Evolutionary conservation across 2,113 vertebrate genomes (phyloP), one percentile per base, ranked within the genome.

Genomic region (Bambusicola thoracicus): DNA sequence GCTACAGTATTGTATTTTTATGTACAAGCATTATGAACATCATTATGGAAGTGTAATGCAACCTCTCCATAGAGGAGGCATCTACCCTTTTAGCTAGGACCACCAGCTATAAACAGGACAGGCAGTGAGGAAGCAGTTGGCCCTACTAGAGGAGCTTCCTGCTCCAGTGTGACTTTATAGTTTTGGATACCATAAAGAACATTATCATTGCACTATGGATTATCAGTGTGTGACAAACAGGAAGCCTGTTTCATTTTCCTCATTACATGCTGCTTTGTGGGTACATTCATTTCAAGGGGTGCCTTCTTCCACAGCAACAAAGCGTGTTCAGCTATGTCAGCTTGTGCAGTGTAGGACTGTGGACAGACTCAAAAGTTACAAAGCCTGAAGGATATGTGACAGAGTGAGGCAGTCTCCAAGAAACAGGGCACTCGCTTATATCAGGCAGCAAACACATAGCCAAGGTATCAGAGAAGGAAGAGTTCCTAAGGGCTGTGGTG

Each of bases 191-290:
- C 61, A 51, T 20, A 40, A 7, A 8, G 61, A 14, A 30, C 2
- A 0, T 3, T 69, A 59, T 32, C 40, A 49, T 24, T 17, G 44
- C 8, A 1, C 40, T 51, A 27, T 0, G 17, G 41, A 34, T 41
- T 53, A n/a, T 6, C n/a, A n/a, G 43, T 29, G 49, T 10, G 58
- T 7, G 76, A 36, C 40, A 36, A 81, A 25, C 10, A 11, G 40
- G n/a, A 49, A 48, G 65, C 34, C 58, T n/a, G 30, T 48, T 68
- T 24, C 18, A 14, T 25, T 62, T 61, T 16, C 34, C 53, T 48
- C 7, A 7, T 44, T 22, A 6, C 4, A 7, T 10, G 10, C 21
- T 43, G 36, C 70, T 86, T 21, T 66, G 63, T 24, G 40, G 70
- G n/a, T 46, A 21, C n/a, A 13, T 4, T 49, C 9, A 8, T 49